A percentile compares a stretch with the other conserved stretches of the same genome.
These are phyloP conservation scores for Plectus sambesii DNA, from an alignment of 1,140 invertebrate species.

Conservation along the genomic window DNA sequence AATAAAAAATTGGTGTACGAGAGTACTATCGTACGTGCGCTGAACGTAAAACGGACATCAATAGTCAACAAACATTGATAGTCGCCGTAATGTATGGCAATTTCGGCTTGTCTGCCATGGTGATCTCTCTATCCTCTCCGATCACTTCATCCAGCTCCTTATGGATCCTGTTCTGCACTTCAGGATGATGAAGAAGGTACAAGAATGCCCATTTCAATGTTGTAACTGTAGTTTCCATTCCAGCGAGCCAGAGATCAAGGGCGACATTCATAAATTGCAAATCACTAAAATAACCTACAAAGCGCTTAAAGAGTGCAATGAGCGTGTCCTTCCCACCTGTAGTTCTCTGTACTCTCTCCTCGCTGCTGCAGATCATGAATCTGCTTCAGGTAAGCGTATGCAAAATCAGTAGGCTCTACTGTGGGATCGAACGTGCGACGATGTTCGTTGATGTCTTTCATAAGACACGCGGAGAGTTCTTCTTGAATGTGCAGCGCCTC, in stretches of 20 bases:
- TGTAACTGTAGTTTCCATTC: constrained; percentile 74
- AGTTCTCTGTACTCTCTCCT: constrained; percentile 50
- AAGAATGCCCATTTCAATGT: constrained; percentile 74
- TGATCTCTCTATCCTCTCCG: constrained; percentile 14
- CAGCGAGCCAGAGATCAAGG: constrained; percentile 74
- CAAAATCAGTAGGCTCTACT: constrained; percentile 35
- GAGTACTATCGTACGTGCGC: too few relatives aligned
- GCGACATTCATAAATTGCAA: constrained; percentile 62
- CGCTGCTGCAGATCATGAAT: constrained; percentile 47
- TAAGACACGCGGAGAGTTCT: too few relatives aligned
- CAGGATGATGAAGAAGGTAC: constrained; percentile 62
- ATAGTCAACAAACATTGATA: constrained; percentile 62
- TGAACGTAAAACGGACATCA: too few relatives aligned
- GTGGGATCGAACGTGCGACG: constrained; percentile 49
- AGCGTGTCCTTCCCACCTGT: too few relatives aligned
- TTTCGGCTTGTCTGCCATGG: constrained; percentile 48
- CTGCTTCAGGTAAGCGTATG: constrained; percentile 40
- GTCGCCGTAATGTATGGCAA: constrained; percentile 76
- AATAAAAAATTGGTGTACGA: too few relatives aligned
- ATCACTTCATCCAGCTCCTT: constrained; percentile 36
- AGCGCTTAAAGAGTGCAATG: too few relatives aligned
- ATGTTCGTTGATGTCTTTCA: constrained; percentile 17
- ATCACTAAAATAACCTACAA: constrained; percentile 34
- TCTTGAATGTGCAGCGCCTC: too few relatives aligned
- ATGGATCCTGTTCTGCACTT: constrained; percentile 53